Base-by-base conservation (phyloP, 2,888 invertebrate genomes). In the Allygus modestus region DNA sequence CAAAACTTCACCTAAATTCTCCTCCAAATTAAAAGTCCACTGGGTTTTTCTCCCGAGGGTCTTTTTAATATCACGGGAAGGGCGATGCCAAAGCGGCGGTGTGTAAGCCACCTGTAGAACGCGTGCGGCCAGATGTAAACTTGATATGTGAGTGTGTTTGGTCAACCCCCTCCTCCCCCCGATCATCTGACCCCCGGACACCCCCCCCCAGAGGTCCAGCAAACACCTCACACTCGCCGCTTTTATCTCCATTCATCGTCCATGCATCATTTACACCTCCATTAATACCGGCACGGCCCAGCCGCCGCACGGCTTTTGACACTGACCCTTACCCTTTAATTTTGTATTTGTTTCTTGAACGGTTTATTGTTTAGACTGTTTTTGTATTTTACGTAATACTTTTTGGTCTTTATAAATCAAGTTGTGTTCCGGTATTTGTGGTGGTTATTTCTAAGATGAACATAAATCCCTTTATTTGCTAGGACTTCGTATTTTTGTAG, bases 101-200 rank as follows among this genome's bases (percentile, higher is more conserved):
- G 65, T 28, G 23, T 2, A 23, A 73, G 46, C 37, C 77, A 77
- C 77, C 77, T 77, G 77, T 77, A 51, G 77, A 46, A 51, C 71
- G 65, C 20, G 71, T 11, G 20, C 26, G 28, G 61, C 41, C 71
- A 41, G 71, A 71, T 77, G 77, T 43, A 46, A 77, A 77, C 41
- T 73, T 77, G 77, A 77, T 77, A 77, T 77, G 77, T 77, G 77
- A 77, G 77, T 77, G 77, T 77, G 77, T 77, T 71, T 77, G 77
- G 37, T 41, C 77, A 77, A 20, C 77, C 41, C 71, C 41, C 71
- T n/a, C 31, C 69, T 7, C 31, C 69, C n/a, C n/a, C n/a, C n/a
- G n/a, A n/a, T n/a, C n/a, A n/a, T n/a, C 17, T 31, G 12, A 41
- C 71, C 71, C 69, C 23, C 61, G n/a, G n/a, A n/a, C n/a, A n/a